A percentile compares a stretch with the other conserved stretches of the same genome.
Evolutionary conservation across 2,797 vertebrate species (phyloP).

Genomic region (Mus minutoides): DNA sequence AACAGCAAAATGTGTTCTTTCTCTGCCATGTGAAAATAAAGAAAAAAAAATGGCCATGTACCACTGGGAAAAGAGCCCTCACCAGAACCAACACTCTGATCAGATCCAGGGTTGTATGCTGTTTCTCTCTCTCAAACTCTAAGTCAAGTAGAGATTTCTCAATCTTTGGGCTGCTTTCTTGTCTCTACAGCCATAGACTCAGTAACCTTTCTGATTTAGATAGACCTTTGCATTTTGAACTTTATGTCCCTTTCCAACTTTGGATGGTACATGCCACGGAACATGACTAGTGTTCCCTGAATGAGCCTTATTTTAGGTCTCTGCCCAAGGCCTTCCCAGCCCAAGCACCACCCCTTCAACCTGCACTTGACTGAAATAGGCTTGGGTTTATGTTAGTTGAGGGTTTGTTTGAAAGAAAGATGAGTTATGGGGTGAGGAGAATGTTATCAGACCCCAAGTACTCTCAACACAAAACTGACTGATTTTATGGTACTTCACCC

Average conservation of each 20-base stretch:
- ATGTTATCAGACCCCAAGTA: not conserved
- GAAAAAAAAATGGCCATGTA: not conserved
- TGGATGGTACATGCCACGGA: not conserved
- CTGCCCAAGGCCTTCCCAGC: not conserved
- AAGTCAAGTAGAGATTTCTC: not conserved
- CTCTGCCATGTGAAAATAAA: not conserved
- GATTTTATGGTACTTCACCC: not conserved
- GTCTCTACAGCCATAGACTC: not conserved
- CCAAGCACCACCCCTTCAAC: not conserved
- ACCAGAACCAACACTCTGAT: not conserved
- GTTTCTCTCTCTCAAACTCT: not conserved
- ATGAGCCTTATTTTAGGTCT: not conserved
- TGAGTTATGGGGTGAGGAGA: not conserved
- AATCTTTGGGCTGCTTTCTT: not conserved
- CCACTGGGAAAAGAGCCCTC: not conserved
- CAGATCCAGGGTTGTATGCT: not conserved
- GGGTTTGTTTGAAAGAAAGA: constrained; percentile 21
- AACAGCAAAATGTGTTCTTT: not conserved
- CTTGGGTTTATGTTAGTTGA: not conserved
- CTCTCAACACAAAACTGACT: not conserved
- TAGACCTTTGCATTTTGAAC: not conserved
- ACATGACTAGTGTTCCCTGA: not conserved
- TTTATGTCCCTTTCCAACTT: not conserved
- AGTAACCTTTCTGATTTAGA: not conserved
- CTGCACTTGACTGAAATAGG: not conserved